Base-by-base conservation (phyloP, 2,797 vertebrate species). In the Karalla daura region DNA sequence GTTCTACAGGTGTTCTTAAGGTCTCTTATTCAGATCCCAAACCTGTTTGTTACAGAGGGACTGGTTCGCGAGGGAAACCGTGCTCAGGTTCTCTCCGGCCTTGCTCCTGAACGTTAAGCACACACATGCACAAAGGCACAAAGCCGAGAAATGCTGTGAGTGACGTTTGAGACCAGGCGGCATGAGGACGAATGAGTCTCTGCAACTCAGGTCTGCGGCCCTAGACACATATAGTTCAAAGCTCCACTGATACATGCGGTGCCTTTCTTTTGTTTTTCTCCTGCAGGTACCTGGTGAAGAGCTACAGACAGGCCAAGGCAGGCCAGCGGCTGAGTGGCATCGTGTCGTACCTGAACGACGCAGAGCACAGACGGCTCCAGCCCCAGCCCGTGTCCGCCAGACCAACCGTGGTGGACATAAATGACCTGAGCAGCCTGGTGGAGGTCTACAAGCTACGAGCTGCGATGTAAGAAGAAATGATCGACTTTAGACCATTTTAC, bases 271-370 rank as follows among this genome's bases (percentile, higher is more conserved):
- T 63, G 20, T 51, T 46, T 14, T 21, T 7, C 5, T 14, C 64
- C 18, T 47, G 47, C 82, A 99, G 98, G 70, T 98, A 95, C 90
- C 90, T 99, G 80, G 84, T 98, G 83, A 99, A 99, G 90, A 96
- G 95, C 83, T 98, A 97, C 74, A 90, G 87, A 5, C 96, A 97
- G 70, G 96, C 92, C 5, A 89, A 84, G 39, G 93, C 93, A 5
- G 98, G 98, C 28, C 94, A 96, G 75, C 83, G 84, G 78, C 92
- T 98, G 33, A 90, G 88, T 1, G 98, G 98, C 66, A 95, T 88
- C 24, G 94, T 99, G 68, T 98, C 98, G 2, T 99, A 99, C 87
- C 92, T 99, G 76, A 98, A 96, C 0, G 96, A 96, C 41, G 74
- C 94, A 13, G 86, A 87, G 21, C 91, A 87, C 21, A 91, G 75